These are phyloP conservation scores for Phocides pigmalion DNA, from an alignment of 1,140 invertebrate genomes.

Conservation along the genomic window DNA sequence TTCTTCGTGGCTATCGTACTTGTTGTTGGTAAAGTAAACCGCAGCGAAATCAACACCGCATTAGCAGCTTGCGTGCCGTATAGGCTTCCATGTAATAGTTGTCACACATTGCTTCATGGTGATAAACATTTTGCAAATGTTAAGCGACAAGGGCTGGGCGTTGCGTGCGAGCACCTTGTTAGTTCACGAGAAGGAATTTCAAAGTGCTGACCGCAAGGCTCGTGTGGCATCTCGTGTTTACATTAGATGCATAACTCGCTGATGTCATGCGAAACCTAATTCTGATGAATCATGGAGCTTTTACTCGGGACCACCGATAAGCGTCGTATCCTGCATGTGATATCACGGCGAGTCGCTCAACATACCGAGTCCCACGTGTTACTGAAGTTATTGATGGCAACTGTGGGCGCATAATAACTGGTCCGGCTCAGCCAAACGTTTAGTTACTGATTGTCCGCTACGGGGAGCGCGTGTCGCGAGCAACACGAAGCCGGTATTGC, in stretches of 20 bases:
- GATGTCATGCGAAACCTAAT: constrained; percentile 76
- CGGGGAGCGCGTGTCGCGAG: constrained; percentile 63
- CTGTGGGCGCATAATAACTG: constrained; percentile 80
- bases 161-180: constrained; percentile 18
- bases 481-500: constrained; percentile 52
- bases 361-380: constrained; percentile 72
- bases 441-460: constrained; percentile 74
- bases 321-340: constrained; percentile 58
- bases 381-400: constrained; percentile 71
- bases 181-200: constrained; percentile 20
- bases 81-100: constrained; percentile 31
- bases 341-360: constrained; percentile 55
- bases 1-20: constrained; percentile 35
- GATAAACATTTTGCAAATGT: constrained; percentile 36
- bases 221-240: constrained; percentile 41
- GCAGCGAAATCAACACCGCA: constrained; percentile 37
- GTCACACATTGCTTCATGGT: constrained; percentile 34
- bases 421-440: constrained; percentile 62
- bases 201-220: constrained; percentile 32
- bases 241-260: constrained; percentile 51
- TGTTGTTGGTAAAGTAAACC: constrained; percentile 35
- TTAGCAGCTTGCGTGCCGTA: constrained; percentile 28
- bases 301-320: constrained; percentile 79
- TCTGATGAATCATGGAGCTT: constrained; percentile 76
- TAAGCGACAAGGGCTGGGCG: constrained; percentile 31